phyloP scores from a whole-genome alignment of 2,797 vertebrate species.

The Manis pentadactyla region DNA sequence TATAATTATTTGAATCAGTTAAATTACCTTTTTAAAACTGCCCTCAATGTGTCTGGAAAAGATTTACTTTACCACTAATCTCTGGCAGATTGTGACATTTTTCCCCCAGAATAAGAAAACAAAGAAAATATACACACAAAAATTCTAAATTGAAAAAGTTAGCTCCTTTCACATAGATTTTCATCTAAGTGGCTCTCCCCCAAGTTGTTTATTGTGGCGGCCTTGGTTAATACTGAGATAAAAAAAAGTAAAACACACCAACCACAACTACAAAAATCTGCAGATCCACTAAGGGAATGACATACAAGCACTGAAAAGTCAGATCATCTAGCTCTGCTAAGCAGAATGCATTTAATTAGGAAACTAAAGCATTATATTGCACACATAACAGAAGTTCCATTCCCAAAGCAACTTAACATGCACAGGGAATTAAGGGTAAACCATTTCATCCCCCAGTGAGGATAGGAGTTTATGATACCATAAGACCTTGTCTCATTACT shows the following conservation, averaged over 20 bases:
- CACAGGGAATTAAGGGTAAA: neutral
- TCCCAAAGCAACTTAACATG: neutral
- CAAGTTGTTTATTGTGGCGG: neutral
- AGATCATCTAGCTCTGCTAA: neutral
- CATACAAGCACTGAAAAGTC: neutral
- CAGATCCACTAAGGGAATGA: neutral
- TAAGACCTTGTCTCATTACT: neutral
- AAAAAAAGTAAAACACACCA: neutral
- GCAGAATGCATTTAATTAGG: neutral
- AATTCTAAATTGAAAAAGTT: neutral
- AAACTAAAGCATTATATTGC: neutral
- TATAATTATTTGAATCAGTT: neutral
- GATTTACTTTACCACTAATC: neutral
- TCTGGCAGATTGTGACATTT: neutral
- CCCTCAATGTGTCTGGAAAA: neutral
- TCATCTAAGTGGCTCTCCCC: neutral
- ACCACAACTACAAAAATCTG: neutral
- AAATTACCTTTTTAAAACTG: neutral
- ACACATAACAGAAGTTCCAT: neutral
- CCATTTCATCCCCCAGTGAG: neutral
- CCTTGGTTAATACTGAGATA: neutral
- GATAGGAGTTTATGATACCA: neutral
- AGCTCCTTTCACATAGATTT: neutral
- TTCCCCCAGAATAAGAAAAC: neutral
- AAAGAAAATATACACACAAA: neutral